phyloP scores from a whole-genome alignment of 2,113 vertebrate genomes.

The Setophaga kirtlandii region DNA sequence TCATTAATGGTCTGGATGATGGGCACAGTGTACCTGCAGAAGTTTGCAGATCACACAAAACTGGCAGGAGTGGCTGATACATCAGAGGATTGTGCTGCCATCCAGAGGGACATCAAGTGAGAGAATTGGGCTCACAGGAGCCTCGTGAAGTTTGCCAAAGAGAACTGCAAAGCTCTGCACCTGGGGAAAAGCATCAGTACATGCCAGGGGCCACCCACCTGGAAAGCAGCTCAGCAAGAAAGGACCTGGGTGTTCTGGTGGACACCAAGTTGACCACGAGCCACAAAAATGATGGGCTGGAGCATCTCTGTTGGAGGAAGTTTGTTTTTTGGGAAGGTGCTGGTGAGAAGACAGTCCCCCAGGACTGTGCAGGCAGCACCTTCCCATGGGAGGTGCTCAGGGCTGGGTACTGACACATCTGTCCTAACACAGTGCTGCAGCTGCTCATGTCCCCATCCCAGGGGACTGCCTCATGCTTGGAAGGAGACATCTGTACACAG shows the following conservation, averaged over 20 bases:
- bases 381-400: not conserved
- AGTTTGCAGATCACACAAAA: not conserved
- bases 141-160: not conserved
- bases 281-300: not conserved
- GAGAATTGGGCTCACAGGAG: not conserved
- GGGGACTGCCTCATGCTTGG: accelerated
- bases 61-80: not conserved
- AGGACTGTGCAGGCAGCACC: not conserved
- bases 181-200: not conserved
- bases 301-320: not conserved
- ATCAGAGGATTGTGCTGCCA: not conserved
- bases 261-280: not conserved
- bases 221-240: not conserved
- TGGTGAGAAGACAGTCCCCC: not conserved
- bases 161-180: not conserved
- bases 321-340: not conserved
- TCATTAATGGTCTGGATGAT: not conserved
- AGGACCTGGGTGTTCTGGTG: not conserved
- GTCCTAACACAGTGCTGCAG: not conserved
- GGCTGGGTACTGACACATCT: not conserved
- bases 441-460: accelerated
- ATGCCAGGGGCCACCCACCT: not conserved
- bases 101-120: not conserved
- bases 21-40: not conserved
- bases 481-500: not conserved